Conservation (phyloP, 92 coral and sea anemone genomes). For the Diadumene lineata region DNA sequence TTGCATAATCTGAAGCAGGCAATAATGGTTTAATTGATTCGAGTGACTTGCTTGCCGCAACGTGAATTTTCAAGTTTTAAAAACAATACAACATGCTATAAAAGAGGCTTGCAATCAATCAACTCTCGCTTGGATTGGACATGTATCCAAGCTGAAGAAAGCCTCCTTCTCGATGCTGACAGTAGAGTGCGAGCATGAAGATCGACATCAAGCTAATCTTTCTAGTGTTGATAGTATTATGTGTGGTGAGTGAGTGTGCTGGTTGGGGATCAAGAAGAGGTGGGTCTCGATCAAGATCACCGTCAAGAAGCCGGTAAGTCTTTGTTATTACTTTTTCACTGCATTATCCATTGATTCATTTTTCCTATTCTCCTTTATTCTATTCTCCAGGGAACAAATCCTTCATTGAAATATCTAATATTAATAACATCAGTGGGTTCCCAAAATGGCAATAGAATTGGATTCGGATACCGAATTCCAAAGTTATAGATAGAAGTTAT, state of each 20-base stretch:
- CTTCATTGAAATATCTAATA: no score
- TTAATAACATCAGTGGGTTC: no score
- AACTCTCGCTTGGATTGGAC: neutral
- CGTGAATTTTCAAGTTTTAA: neutral
- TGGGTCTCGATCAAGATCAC: neutral
- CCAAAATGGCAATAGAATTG: no score
- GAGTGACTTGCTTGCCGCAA: neutral
- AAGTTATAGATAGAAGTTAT: no score
- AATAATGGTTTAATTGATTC: no score
- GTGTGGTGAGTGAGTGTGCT: slow-evolving; percentile 3
- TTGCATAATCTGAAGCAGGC: no score
- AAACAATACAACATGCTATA: no score
- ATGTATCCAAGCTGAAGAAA: neutral
- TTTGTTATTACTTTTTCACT: neutral
- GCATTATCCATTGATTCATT: no score
- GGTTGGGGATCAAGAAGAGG: slow-evolving; percentile 21
- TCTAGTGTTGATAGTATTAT: slow-evolving; percentile 13
- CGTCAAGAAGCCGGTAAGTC: slow-evolving; percentile 9
- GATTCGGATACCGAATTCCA: no score
- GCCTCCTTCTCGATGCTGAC: neutral
- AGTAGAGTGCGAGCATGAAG: slow-evolving; percentile 1
- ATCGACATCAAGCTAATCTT: slow-evolving; percentile 17
- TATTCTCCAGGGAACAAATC: no score
- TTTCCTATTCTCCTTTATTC: no score
- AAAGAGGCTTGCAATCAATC: no score